These are phyloP conservation scores for Melierax canorus DNA, from an alignment of 2,113 vertebrate genomes.

Conservation along the genomic window DNA sequence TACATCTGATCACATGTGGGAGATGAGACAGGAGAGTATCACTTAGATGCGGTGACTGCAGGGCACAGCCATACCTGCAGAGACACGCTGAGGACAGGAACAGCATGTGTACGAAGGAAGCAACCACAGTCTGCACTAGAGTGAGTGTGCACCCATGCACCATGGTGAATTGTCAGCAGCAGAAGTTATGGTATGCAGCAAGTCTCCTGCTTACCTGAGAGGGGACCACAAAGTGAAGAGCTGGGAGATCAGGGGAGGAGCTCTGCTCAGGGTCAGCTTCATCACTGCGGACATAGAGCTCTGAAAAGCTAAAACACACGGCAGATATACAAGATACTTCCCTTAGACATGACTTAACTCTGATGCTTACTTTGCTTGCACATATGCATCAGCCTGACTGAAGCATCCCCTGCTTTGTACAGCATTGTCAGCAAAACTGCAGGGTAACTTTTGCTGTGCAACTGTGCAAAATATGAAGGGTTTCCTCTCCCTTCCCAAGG, in stretches of 20 bases:
- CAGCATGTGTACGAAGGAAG: background rate
- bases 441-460: background rate
- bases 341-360: background rate
- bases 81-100: background rate
- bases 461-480: background rate
- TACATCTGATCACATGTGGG: background rate
- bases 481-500: background rate
- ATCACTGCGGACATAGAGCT: background rate
- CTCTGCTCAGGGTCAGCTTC: conserved; percentile 5
- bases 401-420: background rate
- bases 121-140: background rate
- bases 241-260: conserved; percentile 23
- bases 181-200: background rate
- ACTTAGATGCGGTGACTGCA: background rate
- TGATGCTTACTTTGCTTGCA: background rate
- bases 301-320: conserved; percentile 40
- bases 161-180: accelerated
- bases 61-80: background rate
- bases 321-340: background rate
- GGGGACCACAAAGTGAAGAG: background rate
- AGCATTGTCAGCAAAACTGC: background rate
- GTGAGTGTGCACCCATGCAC: accelerated
- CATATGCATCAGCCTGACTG: background rate
- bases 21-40: background rate
- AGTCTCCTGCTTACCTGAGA: conserved; percentile 60